These are phyloP conservation scores for Eupithecia abbreviata DNA, from an alignment of 2,888 invertebrate genomes.

Conservation along the genomic window DNA sequence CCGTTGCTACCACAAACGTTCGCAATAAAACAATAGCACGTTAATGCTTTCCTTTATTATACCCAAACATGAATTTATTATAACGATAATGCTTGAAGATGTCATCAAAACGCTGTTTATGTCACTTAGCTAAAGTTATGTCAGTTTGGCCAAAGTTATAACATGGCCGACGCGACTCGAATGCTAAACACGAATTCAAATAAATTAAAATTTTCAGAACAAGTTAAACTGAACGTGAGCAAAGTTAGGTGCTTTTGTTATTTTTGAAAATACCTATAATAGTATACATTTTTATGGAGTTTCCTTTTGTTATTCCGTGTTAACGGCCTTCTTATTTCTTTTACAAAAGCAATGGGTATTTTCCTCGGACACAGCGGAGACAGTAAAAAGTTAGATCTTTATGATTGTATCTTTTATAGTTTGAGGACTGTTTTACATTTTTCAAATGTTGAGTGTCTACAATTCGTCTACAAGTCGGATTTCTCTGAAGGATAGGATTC, in stretches of 20 bases:
- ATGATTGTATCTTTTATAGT: background rate
- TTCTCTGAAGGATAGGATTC: too few species aligned
- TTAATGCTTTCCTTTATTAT: constrained; percentile 39
- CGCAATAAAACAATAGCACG: constrained; percentile 27
- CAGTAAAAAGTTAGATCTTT: background rate
- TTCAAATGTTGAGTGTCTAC: background rate
- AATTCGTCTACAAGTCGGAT: background rate
- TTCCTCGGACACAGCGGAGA: background rate
- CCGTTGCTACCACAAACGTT: constrained; percentile 1
- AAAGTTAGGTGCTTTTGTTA: constrained; percentile 49
- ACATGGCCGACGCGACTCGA: constrained; percentile 54
- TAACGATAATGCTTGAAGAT: constrained; percentile 49
- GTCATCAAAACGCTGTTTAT: constrained; percentile 53
- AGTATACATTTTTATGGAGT: background rate
- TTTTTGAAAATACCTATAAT: constrained; percentile 34
- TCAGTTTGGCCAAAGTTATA: constrained; percentile 38
- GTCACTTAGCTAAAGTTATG: constrained; percentile 55
- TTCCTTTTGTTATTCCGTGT: constrained; percentile 17
- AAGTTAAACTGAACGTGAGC: constrained; percentile 58
- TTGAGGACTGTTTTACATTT: constrained; percentile 1
- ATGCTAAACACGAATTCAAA: constrained; percentile 46
- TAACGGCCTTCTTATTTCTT: constrained; percentile 9
- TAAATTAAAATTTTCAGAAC: constrained; percentile 67
- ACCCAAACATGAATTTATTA: constrained; percentile 45
- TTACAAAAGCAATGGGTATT: background rate